A percentile compares a stretch with the other conserved stretches of the same genome.
phyloP scores from a whole-genome alignment of 1,140 invertebrate species.

The Vanessa atalanta region DNA sequence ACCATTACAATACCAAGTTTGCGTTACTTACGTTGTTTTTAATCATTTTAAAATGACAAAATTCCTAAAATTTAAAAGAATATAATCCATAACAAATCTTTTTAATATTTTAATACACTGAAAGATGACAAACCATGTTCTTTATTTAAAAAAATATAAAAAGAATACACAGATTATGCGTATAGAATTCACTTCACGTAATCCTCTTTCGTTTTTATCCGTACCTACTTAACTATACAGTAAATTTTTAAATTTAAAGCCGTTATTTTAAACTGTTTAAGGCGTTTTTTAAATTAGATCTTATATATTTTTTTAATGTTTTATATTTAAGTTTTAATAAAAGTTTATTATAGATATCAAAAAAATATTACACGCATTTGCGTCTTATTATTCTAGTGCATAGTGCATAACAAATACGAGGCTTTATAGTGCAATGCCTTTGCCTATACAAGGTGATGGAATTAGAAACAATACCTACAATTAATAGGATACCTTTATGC shows the following conservation, averaged over 20 bases:
- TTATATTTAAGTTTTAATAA: too few species aligned
- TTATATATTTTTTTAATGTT: background rate
- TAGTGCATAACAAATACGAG: too few species aligned
- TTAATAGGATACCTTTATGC: too few species aligned
- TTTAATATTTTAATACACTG: background rate
- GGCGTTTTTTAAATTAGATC: background rate
- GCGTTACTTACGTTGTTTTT: background rate
- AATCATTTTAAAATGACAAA: background rate
- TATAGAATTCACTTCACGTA: constrained; percentile 5
- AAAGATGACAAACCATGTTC: background rate
- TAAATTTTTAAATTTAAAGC: constrained; percentile 4
- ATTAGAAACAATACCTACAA: too few species aligned
- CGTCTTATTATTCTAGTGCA: too few species aligned
- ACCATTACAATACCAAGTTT: background rate
- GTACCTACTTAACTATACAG: background rate
- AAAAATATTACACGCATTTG: too few species aligned
- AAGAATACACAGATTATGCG: constrained; percentile 13
- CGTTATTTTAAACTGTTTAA: constrained; percentile 23
- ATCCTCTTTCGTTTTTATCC: constrained; percentile 24
- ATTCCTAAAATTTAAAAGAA: background rate
- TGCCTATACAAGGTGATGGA: too few species aligned
- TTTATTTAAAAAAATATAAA: constrained; percentile 5
- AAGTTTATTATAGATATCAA: too few species aligned
- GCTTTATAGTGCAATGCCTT: too few species aligned
- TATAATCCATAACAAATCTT: background rate